A percentile compares a stretch with the other conserved stretches of the same genome.
These are phyloP conservation scores for Murina feae DNA, from an alignment of 2,113 vertebrate genomes.

Conservation along the genomic window DNA sequence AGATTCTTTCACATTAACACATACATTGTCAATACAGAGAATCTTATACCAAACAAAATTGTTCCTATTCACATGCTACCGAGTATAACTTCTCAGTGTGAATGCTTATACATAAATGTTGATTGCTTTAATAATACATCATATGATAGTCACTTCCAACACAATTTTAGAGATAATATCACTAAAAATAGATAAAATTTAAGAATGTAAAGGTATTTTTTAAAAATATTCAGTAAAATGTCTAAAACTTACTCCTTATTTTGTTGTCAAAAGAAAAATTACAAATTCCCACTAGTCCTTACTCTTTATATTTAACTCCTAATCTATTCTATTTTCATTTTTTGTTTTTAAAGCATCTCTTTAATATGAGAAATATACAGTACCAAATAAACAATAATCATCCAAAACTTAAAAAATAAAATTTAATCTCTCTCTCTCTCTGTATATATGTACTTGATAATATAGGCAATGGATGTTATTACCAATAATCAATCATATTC, in stretches of 20 bases:
- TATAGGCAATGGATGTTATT: neutral
- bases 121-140: neutral
- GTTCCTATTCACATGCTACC: neutral
- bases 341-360: neutral
- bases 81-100: neutral
- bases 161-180: neutral
- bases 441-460: neutral
- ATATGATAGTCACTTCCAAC: neutral
- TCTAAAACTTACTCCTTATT: neutral
- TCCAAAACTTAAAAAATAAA: neutral
- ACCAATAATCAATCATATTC: neutral
- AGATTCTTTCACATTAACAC: neutral
- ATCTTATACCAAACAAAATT: neutral
- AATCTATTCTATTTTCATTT: neutral
- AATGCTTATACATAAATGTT: neutral
- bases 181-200: neutral
- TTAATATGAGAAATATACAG: neutral
- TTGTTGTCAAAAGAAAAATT: neutral
- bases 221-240: neutral
- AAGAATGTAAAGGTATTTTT: neutral
- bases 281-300: neutral
- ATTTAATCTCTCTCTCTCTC: neutral
- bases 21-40: neutral
- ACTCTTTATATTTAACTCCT: neutral
- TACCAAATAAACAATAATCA: neutral